These are phyloP conservation scores for Chrysolophus pictus DNA, from an alignment of 2,797 vertebrate genomes.

Conservation along the genomic window DNA sequence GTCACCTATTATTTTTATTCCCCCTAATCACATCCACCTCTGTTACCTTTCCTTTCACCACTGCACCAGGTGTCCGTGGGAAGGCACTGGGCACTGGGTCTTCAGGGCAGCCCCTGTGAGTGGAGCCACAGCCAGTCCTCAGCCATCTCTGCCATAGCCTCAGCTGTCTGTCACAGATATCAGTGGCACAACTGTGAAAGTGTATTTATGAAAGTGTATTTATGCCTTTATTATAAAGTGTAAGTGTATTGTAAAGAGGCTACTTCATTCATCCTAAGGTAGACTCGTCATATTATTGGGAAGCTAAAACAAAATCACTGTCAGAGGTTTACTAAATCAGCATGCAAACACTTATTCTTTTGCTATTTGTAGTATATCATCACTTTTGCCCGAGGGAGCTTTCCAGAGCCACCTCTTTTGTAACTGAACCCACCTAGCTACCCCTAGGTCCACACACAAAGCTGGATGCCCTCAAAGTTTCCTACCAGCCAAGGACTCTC, in stretches of 20 bases:
- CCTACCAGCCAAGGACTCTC: background rate
- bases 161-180: background rate
- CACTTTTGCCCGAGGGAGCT: background rate
- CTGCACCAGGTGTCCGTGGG: fast-evolving
- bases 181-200: background rate
- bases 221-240: too few relatives aligned
- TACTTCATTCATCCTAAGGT: background rate
- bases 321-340: background rate
- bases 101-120: background rate
- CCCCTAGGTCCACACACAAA: too few relatives aligned
- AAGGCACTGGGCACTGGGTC: fast-evolving
- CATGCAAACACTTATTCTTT: background rate
- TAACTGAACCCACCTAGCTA: background rate
- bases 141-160: fast-evolving
- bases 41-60: background rate
- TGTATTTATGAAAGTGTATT: background rate
- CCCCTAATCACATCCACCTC: background rate
- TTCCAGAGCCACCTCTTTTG: background rate
- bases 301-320: background rate
- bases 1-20: too few relatives aligned
- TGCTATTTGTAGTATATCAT: background rate
- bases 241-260: background rate
- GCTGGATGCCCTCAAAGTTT: fast-evolving
- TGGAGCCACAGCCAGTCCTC: background rate
- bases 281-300: background rate